Conservation (phyloP, 2,888 invertebrate species). For the Cryptophagus acutangulus region DNA sequence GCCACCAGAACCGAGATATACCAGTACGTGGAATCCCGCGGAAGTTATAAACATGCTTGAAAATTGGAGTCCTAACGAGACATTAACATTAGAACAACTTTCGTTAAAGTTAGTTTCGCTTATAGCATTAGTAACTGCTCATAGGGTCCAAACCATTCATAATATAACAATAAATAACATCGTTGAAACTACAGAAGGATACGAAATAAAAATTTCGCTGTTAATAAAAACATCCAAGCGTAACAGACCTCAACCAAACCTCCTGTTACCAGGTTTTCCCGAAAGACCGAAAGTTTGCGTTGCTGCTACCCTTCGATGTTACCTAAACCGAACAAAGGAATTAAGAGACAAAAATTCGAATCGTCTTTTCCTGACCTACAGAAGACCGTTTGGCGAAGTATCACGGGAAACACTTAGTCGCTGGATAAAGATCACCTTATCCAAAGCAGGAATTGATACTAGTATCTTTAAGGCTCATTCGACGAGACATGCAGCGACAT, state of each 20-base stretch:
- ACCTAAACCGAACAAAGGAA: conserved; percentile 13
- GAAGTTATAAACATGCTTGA: no score
- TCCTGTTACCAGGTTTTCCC: conserved; percentile 17
- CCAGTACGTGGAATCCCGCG: conserved; percentile 30
- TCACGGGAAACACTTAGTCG: conserved; percentile 4
- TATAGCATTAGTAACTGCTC: conserved; percentile 22
- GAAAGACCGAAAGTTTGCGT: conserved; percentile 21
- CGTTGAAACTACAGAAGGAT: conserved; percentile 4
- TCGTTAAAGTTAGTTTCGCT: conserved; percentile 20
- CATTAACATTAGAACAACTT: conserved; percentile 12
- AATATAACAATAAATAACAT: conserved; percentile 16
- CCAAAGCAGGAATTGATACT: conserved; percentile 9
- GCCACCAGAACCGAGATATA: conserved; percentile 24
- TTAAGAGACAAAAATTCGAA: neutral
- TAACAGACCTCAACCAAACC: conserved; percentile 14
- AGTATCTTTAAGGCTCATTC: conserved; percentile 11
- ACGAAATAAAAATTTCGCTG: conserved; percentile 19
- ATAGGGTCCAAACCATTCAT: conserved; percentile 20
- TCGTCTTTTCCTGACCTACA: neutral
- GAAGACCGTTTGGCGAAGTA: conserved; percentile 16
- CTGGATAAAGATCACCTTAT: conserved; percentile 10
- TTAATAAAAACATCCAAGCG: conserved; percentile 13
- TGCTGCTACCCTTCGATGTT: conserved; percentile 13
- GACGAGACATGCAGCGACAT: conserved; percentile 10
- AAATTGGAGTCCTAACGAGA: no score